phyloP scores from a whole-genome alignment of 2,888 invertebrate species.

The Drosophila formosana region DNA sequence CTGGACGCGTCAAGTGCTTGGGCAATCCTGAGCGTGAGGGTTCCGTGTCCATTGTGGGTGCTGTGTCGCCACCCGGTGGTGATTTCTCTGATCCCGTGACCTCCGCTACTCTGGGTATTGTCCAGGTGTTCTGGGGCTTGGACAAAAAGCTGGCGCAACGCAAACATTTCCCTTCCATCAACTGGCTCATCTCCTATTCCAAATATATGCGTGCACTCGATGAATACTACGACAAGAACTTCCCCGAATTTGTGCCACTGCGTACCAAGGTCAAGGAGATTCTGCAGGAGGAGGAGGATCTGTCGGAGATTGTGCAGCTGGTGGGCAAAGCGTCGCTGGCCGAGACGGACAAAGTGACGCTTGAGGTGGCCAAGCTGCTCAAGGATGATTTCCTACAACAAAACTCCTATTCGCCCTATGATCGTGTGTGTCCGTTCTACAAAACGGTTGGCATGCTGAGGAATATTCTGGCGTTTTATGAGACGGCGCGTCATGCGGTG shows the following conservation, averaged over 20 bases:
- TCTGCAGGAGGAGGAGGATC: conserved; percentile 98
- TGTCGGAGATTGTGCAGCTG: conserved; percentile 99
- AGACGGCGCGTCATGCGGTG: conserved; percentile 98
- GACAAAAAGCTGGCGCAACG: conserved; percentile 99
- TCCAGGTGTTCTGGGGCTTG: conserved; percentile 99
- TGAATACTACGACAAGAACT: conserved; percentile 99
- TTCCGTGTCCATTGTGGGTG: conserved; percentile 99
- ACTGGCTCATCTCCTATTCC: conserved; percentile 99
- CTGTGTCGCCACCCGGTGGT: conserved; percentile 99
- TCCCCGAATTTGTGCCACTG: conserved; percentile 97
- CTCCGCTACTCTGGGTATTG: conserved; percentile 98
- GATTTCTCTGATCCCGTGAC: conserved; percentile 99
- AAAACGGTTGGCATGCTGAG: conserved; percentile 99
- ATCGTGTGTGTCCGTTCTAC: conserved; percentile 99
- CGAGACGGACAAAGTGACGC: conserved; percentile 99
- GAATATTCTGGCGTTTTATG: conserved; percentile 99
- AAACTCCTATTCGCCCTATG: conserved; percentile 97
- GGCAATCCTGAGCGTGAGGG: conserved; percentile 99
- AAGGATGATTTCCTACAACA: conserved; percentile 99
- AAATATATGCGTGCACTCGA: conserved; percentile 99
- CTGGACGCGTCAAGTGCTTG: conserved; percentile 97
- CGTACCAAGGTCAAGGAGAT: conserved; percentile 97
- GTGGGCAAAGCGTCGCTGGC: conserved; percentile 99
- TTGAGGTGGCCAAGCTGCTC: conserved; percentile 98
- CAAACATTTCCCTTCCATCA: conserved; percentile 99